Conservation (phyloP, 2,888 invertebrate genomes). For the Macrostomum cliftonense region DNA sequence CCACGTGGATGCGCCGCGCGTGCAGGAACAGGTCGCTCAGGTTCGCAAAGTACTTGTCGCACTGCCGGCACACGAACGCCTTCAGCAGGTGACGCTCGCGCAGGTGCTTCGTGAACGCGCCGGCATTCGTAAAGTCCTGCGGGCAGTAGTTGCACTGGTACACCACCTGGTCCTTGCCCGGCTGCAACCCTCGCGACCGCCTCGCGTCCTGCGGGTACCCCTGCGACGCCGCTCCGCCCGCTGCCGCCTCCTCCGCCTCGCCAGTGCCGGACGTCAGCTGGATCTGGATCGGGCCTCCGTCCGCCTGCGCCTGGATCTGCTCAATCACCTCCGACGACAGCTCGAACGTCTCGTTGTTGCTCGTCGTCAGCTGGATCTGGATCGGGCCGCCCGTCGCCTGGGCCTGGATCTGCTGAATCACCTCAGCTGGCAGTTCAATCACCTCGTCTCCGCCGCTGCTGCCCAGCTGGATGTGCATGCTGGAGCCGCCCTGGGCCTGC, state of each 20-base stretch:
- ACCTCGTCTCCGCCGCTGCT: no score
- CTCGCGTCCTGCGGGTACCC: no score
- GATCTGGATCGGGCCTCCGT: background rate
- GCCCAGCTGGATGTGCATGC: no score
- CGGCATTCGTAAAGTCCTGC: conserved; percentile 5
- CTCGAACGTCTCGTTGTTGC: no score
- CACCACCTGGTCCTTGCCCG: background rate
- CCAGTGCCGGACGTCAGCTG: no score
- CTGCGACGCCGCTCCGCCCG: no score
- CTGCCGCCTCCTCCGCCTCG: no score
- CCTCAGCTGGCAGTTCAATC: no score
- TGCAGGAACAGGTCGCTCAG: conserved; percentile 10
- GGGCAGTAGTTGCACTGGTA: conserved; percentile 10
- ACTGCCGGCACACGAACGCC: conserved; percentile 11
- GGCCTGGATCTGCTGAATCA: no score
- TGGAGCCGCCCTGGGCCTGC: no score
- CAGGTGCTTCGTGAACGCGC: conserved; percentile 11
- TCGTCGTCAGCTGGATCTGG: no score
- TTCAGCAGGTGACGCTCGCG: conserved; percentile 9
- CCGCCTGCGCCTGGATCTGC: background rate
- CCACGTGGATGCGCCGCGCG: conserved; percentile 10
- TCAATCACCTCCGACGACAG: conserved; percentile 1
- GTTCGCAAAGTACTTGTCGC: conserved; percentile 11
- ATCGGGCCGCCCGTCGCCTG: no score
- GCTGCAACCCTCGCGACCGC: background rate